These are phyloP conservation scores for Cyclargus thomasi DNA, from an alignment of 1,140 invertebrate species.

Conservation along the genomic window DNA sequence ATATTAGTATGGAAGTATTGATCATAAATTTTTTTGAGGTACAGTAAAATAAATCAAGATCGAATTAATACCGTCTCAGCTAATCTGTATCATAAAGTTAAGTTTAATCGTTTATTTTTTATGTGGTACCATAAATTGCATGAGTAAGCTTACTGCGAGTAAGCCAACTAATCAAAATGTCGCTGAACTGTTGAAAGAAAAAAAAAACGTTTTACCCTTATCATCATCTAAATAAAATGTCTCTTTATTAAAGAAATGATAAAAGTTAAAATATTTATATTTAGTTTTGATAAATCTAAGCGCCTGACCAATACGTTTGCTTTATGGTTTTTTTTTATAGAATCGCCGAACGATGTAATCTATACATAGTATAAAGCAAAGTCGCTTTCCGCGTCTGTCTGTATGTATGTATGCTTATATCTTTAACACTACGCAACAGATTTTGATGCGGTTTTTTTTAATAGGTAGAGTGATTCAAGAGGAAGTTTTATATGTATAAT, in stretches of 20 bases:
- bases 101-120: neutral
- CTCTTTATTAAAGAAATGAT: neutral
- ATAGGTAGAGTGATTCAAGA: no score
- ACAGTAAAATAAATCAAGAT: constrained; percentile 17
- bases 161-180: neutral
- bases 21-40: constrained; percentile 23
- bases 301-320: no score
- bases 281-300: no score
- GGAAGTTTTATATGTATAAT: no score
- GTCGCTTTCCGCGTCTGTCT: no score
- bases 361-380: no score
- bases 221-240: neutral
- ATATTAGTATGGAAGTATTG: no score
- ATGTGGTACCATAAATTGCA: neutral
- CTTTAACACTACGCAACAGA: no score
- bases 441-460: no score
- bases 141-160: neutral
- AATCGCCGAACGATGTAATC: no score
- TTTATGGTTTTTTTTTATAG: no score
- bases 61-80: neutral
- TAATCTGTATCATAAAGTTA: neutral
- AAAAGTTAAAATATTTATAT: neutral
- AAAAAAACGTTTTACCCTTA: neutral
- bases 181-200: neutral
- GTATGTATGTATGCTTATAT: no score